Evolutionary conservation across 1,140 invertebrate genomes (phyloP).

Genomic region (Nylanderia fulva): DNA sequence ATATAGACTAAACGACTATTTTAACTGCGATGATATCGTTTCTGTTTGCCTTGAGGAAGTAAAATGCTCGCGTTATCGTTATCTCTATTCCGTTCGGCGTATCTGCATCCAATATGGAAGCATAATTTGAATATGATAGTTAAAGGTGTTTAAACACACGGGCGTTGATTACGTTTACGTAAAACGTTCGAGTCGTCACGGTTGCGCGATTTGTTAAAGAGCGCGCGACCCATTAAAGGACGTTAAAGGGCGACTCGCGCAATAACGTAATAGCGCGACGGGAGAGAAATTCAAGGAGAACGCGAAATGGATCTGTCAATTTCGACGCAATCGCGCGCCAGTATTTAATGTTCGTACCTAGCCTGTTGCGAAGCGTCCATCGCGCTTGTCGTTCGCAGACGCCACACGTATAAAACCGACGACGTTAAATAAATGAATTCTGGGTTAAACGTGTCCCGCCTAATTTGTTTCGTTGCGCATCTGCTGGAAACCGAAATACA

Average conservation of each 20-base stretch:
- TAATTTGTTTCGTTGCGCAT: constrained; percentile 19
- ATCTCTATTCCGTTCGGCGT: not conserved
- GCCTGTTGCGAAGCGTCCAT: not conserved
- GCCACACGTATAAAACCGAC: constrained; percentile 9
- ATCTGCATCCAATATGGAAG: constrained; percentile 40
- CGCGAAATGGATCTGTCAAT: constrained; percentile 55
- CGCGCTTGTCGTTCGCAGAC: not conserved
- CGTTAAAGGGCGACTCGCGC: not conserved
- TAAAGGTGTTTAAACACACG: constrained; percentile 2
- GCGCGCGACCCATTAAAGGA: not conserved
- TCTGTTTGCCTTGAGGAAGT: not conserved
- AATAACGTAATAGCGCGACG: constrained; percentile 23
- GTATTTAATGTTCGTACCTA: constrained; percentile 50
- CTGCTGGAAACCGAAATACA: constrained; percentile 8
- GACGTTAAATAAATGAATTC: constrained; percentile 54
- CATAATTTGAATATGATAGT: constrained; percentile 76
- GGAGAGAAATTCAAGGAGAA: constrained; percentile 34
- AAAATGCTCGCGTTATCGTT: constrained; percentile 15
- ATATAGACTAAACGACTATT: not conserved
- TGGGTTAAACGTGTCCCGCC: not conserved
- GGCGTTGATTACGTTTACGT: not conserved
- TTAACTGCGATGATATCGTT: no score
- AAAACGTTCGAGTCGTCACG: constrained; percentile 5
- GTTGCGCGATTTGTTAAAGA: constrained; percentile 42
- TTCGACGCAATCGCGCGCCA: constrained; percentile 12